Evolutionary conservation across 2,888 invertebrate genomes (phyloP), one percentile per base, ranked within the genome.

Genomic region (Eumacrocentrus americanus): DNA sequence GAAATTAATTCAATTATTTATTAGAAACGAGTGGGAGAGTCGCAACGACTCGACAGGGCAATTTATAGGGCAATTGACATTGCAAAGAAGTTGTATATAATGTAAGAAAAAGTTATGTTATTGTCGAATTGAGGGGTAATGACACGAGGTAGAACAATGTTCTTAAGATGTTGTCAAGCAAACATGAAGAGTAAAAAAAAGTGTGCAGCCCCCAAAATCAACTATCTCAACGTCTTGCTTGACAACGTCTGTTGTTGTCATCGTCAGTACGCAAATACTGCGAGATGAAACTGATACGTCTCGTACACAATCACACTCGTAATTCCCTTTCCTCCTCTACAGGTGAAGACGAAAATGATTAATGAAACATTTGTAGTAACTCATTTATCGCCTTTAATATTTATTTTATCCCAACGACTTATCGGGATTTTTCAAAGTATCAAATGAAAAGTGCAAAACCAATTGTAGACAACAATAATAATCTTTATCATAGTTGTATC

Each of bases 401-500:
- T 57, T 52, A 58, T 61, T 66, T 61, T 59, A 66, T 62, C 44
- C 37, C 44, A 22, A 55, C 23, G 48, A 42, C 55, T 40, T 60
- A 61, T 37, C 56, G 51, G 51, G 51, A 59, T 16, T 46, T 61
- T 48, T 56, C 44, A 53, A 46, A 54, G 51, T 53, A 40, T 42
- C 57, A 51, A 12, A 22, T 48, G 25, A 62, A 58, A 62, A 54
- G 57, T 64, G 62, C 54, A 37, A 65, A 60, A 46, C 46, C 29
- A 50, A 34, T 56, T 59, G 62, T 66, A 62, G 58, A 58, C 52
- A n/a, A n/a, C 57, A 50, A 60, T 58, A 60, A 47, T 58, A 55
- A 62, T 54, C 58, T 57, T 64, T 59, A 64, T 64, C 56, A 64
- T 58, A 60, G 53, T 58, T 62, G 63, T 66, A 62, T 46, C 55